Percentiles rank a stretch among this genome's conserved stretches.
These are phyloP conservation scores for Cladopsammia gracilis DNA, from an alignment of 64 coral and sea anemone genomes.

Conservation along the genomic window DNA sequence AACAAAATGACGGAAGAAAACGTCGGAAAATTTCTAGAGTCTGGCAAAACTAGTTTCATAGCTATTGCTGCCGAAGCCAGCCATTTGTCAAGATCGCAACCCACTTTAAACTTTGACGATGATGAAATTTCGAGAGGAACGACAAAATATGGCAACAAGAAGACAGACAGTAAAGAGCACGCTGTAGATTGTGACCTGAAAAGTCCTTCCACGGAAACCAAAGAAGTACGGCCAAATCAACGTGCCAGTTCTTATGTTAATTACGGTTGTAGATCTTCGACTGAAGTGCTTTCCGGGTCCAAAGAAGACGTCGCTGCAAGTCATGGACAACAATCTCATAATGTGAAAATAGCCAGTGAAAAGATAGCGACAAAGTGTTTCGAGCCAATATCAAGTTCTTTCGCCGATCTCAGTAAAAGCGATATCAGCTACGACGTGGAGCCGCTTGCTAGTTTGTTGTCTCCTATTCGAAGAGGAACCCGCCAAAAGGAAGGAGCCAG, in stretches of 20 bases:
- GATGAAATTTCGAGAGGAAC: background rate
- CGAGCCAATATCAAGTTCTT: background rate
- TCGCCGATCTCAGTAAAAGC: background rate
- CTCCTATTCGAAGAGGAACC: background rate
- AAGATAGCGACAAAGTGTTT: background rate
- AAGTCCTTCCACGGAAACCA: constrained; percentile 3
- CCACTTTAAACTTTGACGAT: background rate
- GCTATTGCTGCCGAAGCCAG: background rate
- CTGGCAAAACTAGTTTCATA: background rate
- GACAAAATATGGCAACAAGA: background rate
- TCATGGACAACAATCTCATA: background rate
- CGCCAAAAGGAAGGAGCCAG: background rate
- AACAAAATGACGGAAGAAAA: background rate
- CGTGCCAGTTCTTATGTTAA: background rate
- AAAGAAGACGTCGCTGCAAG: background rate
- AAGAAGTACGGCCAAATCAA: background rate
- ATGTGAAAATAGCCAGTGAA: background rate
- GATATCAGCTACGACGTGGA: background rate
- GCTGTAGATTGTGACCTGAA: background rate
- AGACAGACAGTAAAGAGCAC: background rate
- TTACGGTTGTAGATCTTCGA: constrained; percentile 28
- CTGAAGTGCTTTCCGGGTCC: background rate
- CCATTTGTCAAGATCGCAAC: background rate
- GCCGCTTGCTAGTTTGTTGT: constrained; percentile 34
- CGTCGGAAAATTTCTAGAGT: background rate